Evolutionary conservation across 2,888 invertebrate genomes (phyloP), one percentile per base, ranked within the genome.

Genomic region (Eupsilia transversa): DNA sequence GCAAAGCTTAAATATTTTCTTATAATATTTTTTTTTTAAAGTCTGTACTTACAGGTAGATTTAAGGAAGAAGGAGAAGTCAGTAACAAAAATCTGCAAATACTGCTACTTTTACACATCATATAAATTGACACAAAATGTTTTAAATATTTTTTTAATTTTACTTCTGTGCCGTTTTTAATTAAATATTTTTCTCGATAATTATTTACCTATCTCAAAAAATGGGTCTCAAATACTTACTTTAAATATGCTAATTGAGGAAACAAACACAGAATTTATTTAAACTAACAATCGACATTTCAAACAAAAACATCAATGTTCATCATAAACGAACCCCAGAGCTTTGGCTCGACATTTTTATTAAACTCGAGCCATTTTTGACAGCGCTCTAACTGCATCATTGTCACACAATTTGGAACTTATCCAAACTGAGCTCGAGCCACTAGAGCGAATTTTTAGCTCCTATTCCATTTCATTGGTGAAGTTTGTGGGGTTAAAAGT

Each of bases 331-430:
- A 77, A 85, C 43, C 69, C 71, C 49, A 59, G 49, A 77, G 84
- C 76, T 84, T 67, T 67, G 33, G 78, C 65, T 68, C 66, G 83
- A 85, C 72, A 77, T 86, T 89, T 89, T 89, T 89, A 91, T 88
- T 83, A 84, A 86, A 82, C 54, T 72, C 70, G 80, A 82, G 85
- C 87, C 88, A 88, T 87, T 92, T 92, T 90, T 92, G 92, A 92
- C 91, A 87, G 87, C 83, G 83, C 86, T 86, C 89, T 92, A 93
- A 92, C 91, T 86, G 89, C 86, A 89, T 92, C 92, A 93, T 91
- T 90, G 91, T 90, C 92, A 91, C 91, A 89, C 89, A 89, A 91
- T 92, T 93, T 93, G 93, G 93, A 91, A 70, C 52, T 57, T 66
- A 76, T 88, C 93, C 93, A 93, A 88, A 80, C 80, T 67, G 83